Percentiles rank a stretch among this genome's conserved stretches.
Evolutionary conservation across 2,797 vertebrate species (phyloP).

Genomic region (Toxotes lorentzi): DNA sequence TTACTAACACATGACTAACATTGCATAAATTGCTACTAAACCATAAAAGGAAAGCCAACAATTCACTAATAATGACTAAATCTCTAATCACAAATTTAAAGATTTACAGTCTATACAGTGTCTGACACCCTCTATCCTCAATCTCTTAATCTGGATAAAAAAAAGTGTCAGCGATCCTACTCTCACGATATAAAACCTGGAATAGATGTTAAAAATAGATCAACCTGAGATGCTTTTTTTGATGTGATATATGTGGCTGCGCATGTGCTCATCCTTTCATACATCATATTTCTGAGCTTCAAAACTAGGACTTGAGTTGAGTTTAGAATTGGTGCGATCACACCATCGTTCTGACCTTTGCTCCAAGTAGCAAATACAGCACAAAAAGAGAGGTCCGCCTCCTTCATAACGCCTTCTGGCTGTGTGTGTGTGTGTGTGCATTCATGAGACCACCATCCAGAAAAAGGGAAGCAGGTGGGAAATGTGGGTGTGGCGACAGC

Average conservation of each 20-base stretch:
- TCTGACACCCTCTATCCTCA: background rate
- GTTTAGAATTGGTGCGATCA: background rate
- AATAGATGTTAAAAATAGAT: background rate
- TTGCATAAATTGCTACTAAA: background rate
- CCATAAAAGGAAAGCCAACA: background rate
- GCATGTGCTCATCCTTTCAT: background rate
- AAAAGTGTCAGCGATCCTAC: background rate
- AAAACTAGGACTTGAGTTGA: background rate
- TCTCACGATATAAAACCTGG: background rate
- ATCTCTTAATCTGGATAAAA: background rate
- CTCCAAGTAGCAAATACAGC: slow-evolving; percentile 3
- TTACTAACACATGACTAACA: too few relatives aligned
- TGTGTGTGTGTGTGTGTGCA: slow-evolving; percentile 27
- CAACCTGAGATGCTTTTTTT: background rate
- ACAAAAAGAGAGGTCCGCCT: slow-evolving; percentile 3
- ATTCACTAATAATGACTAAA: background rate
- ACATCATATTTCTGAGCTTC: background rate
- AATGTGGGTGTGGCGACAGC: slow-evolving; percentile 56
- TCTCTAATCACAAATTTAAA: background rate
- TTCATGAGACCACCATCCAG: slow-evolving; percentile 33
- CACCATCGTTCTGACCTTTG: slow-evolving; percentile 8
- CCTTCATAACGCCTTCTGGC: slow-evolving; percentile 6
- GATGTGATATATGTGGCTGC: background rate
- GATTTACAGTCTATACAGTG: background rate
- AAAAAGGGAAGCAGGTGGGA: slow-evolving; percentile 73